A percentile compares a stretch with the other conserved stretches of the same genome.
phyloP scores from a whole-genome alignment of 2,797 vertebrate species.

The Pseudochirops corinnae region DNA sequence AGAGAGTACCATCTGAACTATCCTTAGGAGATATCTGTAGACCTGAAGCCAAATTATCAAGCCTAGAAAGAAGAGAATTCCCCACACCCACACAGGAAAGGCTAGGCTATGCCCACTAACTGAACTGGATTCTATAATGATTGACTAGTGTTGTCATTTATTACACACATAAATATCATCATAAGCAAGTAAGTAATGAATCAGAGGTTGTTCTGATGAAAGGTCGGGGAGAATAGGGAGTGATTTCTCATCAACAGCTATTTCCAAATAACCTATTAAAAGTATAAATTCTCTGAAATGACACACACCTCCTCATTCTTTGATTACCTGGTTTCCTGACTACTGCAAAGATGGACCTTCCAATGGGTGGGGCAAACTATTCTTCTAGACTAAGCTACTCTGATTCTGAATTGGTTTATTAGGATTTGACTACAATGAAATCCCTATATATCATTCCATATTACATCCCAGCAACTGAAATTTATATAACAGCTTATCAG shows the following conservation, averaged over 20 bases:
- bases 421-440: background rate
- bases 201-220: background rate
- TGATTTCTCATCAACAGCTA: background rate
- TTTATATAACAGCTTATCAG: rapidly evolving
- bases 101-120: background rate
- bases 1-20: background rate
- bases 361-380: too few species aligned
- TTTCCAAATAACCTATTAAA: background rate
- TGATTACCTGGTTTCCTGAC: background rate
- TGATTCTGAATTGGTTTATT: background rate
- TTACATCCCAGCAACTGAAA: background rate
- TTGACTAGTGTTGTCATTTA: background rate
- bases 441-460: background rate
- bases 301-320: background rate
- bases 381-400: background rate
- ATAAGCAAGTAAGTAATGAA: background rate
- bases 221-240: too few species aligned
- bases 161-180: background rate
- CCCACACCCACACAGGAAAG: background rate
- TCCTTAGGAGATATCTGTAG: background rate
- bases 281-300: background rate
- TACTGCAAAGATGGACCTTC: background rate
- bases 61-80: background rate
- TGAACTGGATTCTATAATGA: background rate
- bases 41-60: background rate